Evolutionary conservation across 2,888 invertebrate genomes (phyloP).

Genomic region (Thecophora atra): DNA sequence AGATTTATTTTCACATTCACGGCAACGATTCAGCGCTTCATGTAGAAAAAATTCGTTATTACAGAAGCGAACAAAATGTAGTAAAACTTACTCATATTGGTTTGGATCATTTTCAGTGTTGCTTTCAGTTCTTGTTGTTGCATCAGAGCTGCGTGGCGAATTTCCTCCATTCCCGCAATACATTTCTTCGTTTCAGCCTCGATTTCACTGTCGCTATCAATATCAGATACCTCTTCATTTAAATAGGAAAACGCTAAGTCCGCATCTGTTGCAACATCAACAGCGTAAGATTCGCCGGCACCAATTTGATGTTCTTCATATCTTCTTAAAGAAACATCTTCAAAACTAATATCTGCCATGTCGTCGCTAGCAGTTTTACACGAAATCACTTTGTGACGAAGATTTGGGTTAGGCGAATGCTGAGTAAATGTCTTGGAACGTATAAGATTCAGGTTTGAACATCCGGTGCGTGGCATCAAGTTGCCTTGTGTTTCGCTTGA

Average conservation of each 20-base stretch:
- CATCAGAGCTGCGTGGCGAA: conserved; percentile 71
- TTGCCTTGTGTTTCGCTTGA: conserved; percentile 36
- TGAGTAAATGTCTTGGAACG: conserved; percentile 76
- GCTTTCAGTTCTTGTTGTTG: conserved; percentile 73
- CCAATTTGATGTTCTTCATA: conserved; percentile 44
- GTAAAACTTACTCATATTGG: conserved; percentile 61
- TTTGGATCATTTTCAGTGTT: conserved; percentile 60
- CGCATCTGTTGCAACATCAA: conserved; percentile 43
- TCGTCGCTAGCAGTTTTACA: conserved; percentile 69
- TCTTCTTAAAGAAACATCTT: conserved; percentile 73
- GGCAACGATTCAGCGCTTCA: conserved; percentile 53
- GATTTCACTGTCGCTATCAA: conserved; percentile 70
- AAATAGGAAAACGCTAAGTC: conserved; percentile 60
- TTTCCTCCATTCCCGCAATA: conserved; percentile 71
- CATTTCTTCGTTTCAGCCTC: conserved; percentile 74
- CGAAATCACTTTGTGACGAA: conserved; percentile 67
- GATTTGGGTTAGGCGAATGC: conserved; percentile 70
- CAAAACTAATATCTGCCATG: conserved; percentile 75
- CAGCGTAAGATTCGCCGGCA: conserved; percentile 41
- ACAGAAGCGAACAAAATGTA: neutral
- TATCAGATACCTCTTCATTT: conserved; percentile 50
- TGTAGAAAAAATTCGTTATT: neutral
- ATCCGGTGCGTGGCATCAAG: conserved; percentile 38
- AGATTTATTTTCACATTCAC: conserved; percentile 57
- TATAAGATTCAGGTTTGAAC: conserved; percentile 65